phyloP scores from a whole-genome alignment of 1,140 invertebrate genomes.

The Aphis craccivora region DNA sequence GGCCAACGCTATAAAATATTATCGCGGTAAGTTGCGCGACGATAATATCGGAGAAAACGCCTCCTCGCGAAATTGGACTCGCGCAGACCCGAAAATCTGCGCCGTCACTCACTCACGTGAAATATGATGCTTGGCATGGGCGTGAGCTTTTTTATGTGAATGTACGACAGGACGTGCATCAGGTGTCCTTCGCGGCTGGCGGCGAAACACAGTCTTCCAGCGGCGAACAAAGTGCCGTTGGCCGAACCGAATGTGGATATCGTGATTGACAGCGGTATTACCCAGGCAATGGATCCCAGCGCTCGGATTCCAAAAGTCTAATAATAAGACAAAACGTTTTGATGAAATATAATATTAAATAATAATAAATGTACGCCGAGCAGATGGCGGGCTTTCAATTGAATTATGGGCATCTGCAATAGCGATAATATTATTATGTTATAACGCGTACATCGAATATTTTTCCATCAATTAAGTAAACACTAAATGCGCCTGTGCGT shows the following conservation, averaged over 20 bases:
- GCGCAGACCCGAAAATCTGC: neutral
- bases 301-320: constrained; percentile 85
- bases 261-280: constrained; percentile 93
- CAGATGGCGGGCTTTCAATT: neutral
- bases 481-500: neutral
- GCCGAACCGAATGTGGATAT: constrained; percentile 97
- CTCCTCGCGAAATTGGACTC: neutral
- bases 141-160: constrained; percentile 88
- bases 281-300: constrained; percentile 85
- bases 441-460: neutral
- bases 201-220: constrained; percentile 90
- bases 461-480: neutral
- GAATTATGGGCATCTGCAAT: neutral
- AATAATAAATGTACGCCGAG: neutral
- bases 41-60: neutral
- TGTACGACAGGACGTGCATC: constrained; percentile 90
- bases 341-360: neutral
- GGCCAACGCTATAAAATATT: neutral
- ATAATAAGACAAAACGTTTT: constrained; percentile 59
- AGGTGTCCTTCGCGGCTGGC: constrained; percentile 94
- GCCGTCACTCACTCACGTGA: constrained; percentile 75
- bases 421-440: neutral
- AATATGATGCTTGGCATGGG: constrained; percentile 96
- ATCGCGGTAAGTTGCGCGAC: neutral
- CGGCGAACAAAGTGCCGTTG: constrained; percentile 93